These are phyloP conservation scores for Hypena proboscidalis DNA, from an alignment of 2,888 invertebrate genomes.

Conservation along the genomic window DNA sequence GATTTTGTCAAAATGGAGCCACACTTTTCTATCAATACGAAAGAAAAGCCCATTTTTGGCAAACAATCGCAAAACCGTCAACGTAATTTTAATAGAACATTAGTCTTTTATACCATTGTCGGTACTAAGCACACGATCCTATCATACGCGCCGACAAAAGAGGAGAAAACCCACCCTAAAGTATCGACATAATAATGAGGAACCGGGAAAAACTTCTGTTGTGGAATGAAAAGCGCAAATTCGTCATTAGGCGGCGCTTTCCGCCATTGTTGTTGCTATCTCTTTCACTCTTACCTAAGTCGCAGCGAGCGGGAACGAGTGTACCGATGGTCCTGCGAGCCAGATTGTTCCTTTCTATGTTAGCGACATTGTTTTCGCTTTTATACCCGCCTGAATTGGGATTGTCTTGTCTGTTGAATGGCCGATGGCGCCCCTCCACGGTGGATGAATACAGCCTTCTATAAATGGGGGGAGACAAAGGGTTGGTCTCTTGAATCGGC, in stretches of 20 bases:
- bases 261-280: constrained; percentile 78
- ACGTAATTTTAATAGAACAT: constrained; percentile 49
- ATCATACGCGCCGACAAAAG: constrained; percentile 73
- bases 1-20: background rate
- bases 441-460: constrained; percentile 80
- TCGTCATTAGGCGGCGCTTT: constrained; percentile 85
- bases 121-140: constrained; percentile 72
- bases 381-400: constrained; percentile 83
- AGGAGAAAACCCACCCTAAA: constrained; percentile 72
- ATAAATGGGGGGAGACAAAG: constrained; percentile 83
- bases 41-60: constrained; percentile 43
- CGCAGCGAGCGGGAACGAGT: constrained; percentile 60
- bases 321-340: constrained; percentile 76
- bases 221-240: constrained; percentile 86
- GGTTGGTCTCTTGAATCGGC: constrained; percentile 84
- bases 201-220: constrained; percentile 85
- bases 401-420: constrained; percentile 85
- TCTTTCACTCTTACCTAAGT: constrained; percentile 47
- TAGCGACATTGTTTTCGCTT: constrained; percentile 85
- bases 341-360: constrained; percentile 85
- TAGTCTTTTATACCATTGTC: constrained; percentile 61
- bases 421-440: constrained; percentile 82
- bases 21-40: constrained; percentile 7
- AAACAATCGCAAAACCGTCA: constrained; percentile 36
- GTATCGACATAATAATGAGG: constrained; percentile 83